Evolutionary conservation across 2,888 invertebrate species (phyloP).

Genomic region (Pimpla rufipes): DNA sequence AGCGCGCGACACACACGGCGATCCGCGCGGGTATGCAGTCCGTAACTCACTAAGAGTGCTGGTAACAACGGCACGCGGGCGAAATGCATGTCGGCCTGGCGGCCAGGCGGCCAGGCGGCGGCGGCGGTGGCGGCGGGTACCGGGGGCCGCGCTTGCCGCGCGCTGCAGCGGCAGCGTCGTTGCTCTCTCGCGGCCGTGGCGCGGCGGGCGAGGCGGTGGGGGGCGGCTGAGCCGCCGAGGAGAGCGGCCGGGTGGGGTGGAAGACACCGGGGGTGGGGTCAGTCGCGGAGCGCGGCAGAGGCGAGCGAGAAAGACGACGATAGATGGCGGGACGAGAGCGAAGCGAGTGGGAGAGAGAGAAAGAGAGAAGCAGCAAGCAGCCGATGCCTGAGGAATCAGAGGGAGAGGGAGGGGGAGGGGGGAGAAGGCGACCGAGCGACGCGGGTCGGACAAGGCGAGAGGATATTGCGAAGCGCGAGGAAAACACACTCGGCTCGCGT

Average conservation of each 20-base stretch:
- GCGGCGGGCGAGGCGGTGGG: conserved; percentile 28
- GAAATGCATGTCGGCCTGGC: conserved; percentile 77
- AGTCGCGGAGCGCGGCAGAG: conserved; percentile 7
- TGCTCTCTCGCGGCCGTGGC: conserved; percentile 36
- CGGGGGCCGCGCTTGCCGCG: conserved; percentile 62
- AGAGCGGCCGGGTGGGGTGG: neutral
- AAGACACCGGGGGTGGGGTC: conserved; percentile 8
- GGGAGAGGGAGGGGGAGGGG: neutral
- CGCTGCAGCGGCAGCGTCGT: conserved; percentile 35
- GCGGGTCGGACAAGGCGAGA: too few species aligned
- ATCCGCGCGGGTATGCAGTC: conserved; percentile 78
- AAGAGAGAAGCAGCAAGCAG: neutral
- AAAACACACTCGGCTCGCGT: neutral
- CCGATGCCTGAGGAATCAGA: neutral
- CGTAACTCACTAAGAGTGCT: conserved; percentile 81
- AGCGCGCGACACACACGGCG: conserved; percentile 49
- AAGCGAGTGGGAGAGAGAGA: neutral
- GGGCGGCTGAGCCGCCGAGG: neutral
- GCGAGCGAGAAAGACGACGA: conserved; percentile 9
- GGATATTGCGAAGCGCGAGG: conserved; percentile 11
- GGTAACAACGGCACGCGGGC: conserved; percentile 77
- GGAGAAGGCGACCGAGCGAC: neutral
- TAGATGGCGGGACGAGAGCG: neutral
- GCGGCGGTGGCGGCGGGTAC: conserved; percentile 67
- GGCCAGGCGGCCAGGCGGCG: conserved; percentile 64